Conservation (phyloP, 2,888 invertebrate species). For the Lucinisca nassula region DNA sequence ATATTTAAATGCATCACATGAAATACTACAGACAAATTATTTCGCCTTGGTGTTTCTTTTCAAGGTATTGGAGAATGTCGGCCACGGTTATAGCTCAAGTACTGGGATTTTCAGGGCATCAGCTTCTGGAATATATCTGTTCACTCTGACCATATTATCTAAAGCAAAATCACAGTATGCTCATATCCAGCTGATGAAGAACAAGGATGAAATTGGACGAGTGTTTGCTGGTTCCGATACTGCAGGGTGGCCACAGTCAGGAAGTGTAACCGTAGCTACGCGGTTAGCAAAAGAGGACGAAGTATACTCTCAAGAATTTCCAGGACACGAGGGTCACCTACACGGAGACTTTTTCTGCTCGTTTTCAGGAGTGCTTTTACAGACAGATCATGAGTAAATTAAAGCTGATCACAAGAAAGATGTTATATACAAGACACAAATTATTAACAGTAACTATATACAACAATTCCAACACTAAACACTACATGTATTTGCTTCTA, state of each 20-base stretch:
- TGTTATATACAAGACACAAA: no score
- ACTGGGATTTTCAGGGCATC: slow-evolving; percentile 20
- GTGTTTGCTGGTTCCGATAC: background rate
- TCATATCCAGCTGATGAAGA: slow-evolving; percentile 7
- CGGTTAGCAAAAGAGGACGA: background rate
- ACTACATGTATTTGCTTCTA: no score
- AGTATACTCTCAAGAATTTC: background rate
- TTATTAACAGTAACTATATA: no score
- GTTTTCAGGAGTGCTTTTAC: background rate
- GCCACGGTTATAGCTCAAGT: background rate
- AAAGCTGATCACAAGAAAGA: no score
- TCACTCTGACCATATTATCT: background rate
- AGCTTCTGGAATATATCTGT: background rate
- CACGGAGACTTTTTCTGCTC: background rate
- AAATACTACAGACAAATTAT: no score
- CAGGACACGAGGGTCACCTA: background rate
- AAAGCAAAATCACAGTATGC: background rate
- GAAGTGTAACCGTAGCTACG: background rate
- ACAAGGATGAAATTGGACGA: background rate
- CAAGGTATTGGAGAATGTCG: background rate
- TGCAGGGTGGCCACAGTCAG: background rate
- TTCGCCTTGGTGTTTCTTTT: no score
- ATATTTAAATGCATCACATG: no score
- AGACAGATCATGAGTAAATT: no score
- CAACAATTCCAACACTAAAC: no score